These are phyloP conservation scores for Chymomyza procnemis DNA, from an alignment of 2,888 invertebrate species.

Conservation along the genomic window DNA sequence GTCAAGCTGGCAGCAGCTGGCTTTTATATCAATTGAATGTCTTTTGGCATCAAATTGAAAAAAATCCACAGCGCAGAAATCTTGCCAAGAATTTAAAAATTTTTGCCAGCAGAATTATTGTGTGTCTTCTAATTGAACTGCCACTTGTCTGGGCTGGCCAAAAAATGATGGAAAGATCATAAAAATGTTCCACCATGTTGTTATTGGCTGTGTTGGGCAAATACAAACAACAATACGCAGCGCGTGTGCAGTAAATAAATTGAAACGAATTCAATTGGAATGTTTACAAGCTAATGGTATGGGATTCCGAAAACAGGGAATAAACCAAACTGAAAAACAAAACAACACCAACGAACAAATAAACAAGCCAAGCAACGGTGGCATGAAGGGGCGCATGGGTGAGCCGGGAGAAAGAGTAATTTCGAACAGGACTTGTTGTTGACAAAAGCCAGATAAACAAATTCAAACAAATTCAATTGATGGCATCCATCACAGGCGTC, in stretches of 20 bases:
- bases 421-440: slow-evolving; percentile 43
- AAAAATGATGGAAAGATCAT: slow-evolving; percentile 24
- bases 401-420: slow-evolving; percentile 1
- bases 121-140: slow-evolving; percentile 55
- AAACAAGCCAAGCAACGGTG: background rate
- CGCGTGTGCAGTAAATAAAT: slow-evolving; percentile 62
- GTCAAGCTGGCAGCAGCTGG: slow-evolving; percentile 29
- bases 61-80: background rate
- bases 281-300: slow-evolving; percentile 56
- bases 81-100: slow-evolving; percentile 12
- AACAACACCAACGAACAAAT: slow-evolving; percentile 44
- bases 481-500: slow-evolving; percentile 29
- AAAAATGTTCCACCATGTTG: slow-evolving; percentile 56
- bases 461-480: slow-evolving; percentile 42
- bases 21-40: slow-evolving; percentile 28
- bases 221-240: slow-evolving; percentile 40
- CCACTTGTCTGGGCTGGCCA: slow-evolving; percentile 13
- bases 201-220: slow-evolving; percentile 19
- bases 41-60: slow-evolving; percentile 35
- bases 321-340: slow-evolving; percentile 44
- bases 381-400: background rate
- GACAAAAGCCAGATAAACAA: slow-evolving; percentile 68
- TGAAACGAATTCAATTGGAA: slow-evolving; percentile 69
- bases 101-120: slow-evolving; percentile 30
- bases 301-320: slow-evolving; percentile 17